Evolutionary conservation across 2,888 invertebrate genomes (phyloP).

Genomic region (Chironomus riparius): DNA sequence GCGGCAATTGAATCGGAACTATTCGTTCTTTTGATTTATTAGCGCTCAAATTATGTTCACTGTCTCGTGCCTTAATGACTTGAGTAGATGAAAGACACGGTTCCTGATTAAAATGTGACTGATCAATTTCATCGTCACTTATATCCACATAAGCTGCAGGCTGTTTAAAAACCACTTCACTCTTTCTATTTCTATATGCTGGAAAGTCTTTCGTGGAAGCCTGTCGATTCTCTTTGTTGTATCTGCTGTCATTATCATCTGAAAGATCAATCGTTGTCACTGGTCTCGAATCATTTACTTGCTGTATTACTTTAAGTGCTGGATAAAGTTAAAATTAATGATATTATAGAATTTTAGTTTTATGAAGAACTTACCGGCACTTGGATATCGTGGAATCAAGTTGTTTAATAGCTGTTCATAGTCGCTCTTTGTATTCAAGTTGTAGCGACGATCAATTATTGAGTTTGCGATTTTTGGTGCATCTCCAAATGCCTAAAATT

Average conservation of each 20-base stretch:
- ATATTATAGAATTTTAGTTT: neutral
- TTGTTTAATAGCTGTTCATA: neutral
- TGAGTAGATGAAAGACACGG: neutral
- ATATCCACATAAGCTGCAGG: neutral
- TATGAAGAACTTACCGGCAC: neutral
- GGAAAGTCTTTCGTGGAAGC: neutral
- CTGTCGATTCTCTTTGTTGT: neutral
- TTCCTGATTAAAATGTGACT: neutral
- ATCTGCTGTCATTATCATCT: neutral
- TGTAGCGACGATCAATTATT: neutral
- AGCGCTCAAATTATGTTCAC: neutral
- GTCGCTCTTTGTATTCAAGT: neutral
- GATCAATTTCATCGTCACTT: conserved; percentile 4
- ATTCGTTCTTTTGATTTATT: neutral
- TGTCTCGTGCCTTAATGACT: neutral
- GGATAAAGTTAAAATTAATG: neutral
- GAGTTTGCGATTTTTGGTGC: neutral
- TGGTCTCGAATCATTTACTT: neutral
- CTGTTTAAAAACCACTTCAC: neutral
- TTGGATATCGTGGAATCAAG: neutral
- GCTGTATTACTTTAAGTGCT: neutral
- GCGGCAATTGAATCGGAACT: conserved; percentile 21
- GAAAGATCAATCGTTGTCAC: neutral
- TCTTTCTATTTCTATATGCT: neutral
- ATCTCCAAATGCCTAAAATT: neutral